These are phyloP conservation scores for Gymnothorax javanicus DNA, from an alignment of 2,797 vertebrate genomes.

Conservation along the genomic window DNA sequence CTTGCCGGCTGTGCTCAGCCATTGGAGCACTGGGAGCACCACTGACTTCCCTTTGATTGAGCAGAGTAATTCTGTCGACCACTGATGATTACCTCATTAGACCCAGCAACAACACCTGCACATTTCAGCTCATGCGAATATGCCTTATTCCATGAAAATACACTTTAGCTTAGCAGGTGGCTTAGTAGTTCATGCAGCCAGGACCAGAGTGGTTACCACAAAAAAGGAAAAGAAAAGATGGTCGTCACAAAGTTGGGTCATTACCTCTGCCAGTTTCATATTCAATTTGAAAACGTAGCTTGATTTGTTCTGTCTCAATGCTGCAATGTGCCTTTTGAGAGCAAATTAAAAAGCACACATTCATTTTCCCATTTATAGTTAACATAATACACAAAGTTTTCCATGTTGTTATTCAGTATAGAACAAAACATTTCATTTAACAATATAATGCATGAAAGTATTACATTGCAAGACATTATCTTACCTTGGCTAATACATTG, in stretches of 20 bases:
- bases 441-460: constrained; percentile 27
- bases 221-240: constrained; percentile 51
- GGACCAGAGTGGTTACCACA: constrained; percentile 44
- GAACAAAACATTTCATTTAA: constrained; percentile 21
- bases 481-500: not conserved
- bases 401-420: constrained; percentile 21
- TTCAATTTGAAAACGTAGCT: constrained; percentile 44
- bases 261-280: constrained; percentile 44
- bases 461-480: constrained; percentile 17
- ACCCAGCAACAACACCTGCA: constrained; percentile 66
- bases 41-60: constrained; percentile 57
- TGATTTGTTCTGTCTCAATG: constrained; percentile 41
- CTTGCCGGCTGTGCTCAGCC: constrained; percentile 21
- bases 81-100: constrained; percentile 69
- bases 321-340: constrained; percentile 28
- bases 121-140: constrained; percentile 50
- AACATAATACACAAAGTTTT: constrained; percentile 6
- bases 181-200: constrained; percentile 36
- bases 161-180: constrained; percentile 60
- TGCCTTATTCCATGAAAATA: constrained; percentile 44
- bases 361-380: constrained; percentile 22
- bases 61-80: constrained; percentile 65
- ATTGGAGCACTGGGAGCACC: constrained; percentile 62
- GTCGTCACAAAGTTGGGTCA: constrained; percentile 42
- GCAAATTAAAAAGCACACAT: constrained; percentile 29